Evolutionary conservation across 2,888 invertebrate genomes (phyloP).

Genomic region (Opisthograptis luteolata): DNA sequence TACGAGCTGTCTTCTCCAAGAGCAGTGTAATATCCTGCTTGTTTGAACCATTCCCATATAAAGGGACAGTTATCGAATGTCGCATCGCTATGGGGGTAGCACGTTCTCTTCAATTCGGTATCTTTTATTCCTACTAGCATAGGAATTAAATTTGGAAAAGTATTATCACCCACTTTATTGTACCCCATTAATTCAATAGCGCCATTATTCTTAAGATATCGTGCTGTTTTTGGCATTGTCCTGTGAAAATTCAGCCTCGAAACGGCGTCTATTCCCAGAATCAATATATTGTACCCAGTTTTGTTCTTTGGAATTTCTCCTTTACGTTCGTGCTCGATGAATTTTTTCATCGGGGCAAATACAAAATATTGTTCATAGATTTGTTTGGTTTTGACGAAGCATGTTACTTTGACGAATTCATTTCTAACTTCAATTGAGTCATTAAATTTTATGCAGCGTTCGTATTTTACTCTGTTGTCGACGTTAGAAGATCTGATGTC

Average conservation of each 20-base stretch:
- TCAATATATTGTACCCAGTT: conserved; percentile 86
- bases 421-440: conserved; percentile 60
- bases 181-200: conserved; percentile 93
- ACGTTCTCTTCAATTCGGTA: conserved; percentile 85
- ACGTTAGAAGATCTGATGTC: conserved; percentile 30
- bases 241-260: conserved; percentile 94
- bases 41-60: conserved; percentile 92
- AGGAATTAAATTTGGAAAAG: conserved; percentile 95
- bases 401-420: conserved; percentile 87
- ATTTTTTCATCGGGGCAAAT: conserved; percentile 78
- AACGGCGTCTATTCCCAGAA: conserved; percentile 93
- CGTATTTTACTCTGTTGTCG: conserved; percentile 69
- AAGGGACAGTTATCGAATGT: conserved; percentile 94
- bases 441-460: conserved; percentile 70
- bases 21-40: conserved; percentile 89
- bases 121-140: conserved; percentile 89
- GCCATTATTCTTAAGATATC: conserved; percentile 84
- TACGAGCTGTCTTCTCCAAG: conserved; percentile 92
- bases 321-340: conserved; percentile 27
- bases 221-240: conserved; percentile 90
- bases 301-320: conserved; percentile 23
- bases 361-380: conserved; percentile 87
- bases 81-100: conserved; percentile 83
- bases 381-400: conserved; percentile 61
- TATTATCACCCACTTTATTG: conserved; percentile 97